These are phyloP conservation scores for Anguilla japonica DNA, from an alignment of 2,113 vertebrate genomes.

Conservation along the genomic window DNA sequence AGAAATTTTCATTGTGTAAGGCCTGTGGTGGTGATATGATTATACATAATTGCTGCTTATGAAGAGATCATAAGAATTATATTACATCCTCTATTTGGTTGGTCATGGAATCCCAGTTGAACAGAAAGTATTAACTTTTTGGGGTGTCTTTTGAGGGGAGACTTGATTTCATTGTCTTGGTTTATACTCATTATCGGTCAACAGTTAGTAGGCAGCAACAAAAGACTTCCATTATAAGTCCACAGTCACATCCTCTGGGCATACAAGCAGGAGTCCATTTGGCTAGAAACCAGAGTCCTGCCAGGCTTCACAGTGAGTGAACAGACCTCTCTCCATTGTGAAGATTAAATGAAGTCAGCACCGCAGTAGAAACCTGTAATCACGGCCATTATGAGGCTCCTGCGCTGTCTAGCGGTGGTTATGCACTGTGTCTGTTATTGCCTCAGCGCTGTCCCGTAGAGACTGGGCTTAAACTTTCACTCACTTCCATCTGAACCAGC, in stretches of 20 bases:
- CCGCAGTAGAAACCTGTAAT: neutral
- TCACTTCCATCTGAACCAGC: neutral
- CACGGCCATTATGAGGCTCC: neutral
- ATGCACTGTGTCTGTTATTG: neutral
- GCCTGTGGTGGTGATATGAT: neutral
- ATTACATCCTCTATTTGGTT: neutral
- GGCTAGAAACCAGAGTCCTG: neutral
- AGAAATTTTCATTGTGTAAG: neutral
- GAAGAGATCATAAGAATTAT: neutral
- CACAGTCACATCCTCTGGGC: neutral
- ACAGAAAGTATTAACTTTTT: neutral
- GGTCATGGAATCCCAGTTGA: neutral
- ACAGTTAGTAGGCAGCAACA: neutral
- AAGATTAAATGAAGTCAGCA: neutral
- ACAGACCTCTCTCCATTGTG: neutral
- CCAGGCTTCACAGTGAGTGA: neutral
- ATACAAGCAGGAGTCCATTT: neutral
- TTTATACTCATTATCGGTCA: neutral
- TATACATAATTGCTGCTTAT: neutral
- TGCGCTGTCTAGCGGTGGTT: neutral
- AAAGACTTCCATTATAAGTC: neutral
- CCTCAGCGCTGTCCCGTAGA: no score
- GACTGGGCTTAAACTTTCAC: neutral
- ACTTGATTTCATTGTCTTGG: neutral
- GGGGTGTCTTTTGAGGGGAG: neutral